These are phyloP conservation scores for Colistium nudipinnis DNA, from an alignment of 2,113 vertebrate species.

Conservation along the genomic window DNA sequence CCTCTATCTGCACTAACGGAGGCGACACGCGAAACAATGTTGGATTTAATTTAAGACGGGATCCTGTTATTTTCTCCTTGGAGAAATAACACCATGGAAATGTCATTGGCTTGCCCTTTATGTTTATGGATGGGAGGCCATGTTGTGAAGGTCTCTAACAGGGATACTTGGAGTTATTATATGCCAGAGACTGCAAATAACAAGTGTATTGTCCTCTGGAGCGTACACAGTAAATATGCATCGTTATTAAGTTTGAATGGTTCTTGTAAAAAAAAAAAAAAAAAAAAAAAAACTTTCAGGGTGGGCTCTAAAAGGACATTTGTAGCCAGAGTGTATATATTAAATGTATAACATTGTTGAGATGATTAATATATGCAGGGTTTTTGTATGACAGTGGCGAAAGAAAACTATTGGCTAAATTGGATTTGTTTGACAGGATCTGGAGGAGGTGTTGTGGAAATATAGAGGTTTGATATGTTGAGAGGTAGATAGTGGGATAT, in stretches of 20 bases:
- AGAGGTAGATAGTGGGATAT: no score
- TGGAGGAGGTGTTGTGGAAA: no score
- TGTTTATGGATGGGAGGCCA: slow-evolving; percentile 64
- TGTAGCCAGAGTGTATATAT: background rate
- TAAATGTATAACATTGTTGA: background rate
- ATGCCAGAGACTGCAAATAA: slow-evolving; percentile 51
- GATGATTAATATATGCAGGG: no score
- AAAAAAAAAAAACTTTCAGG: slow-evolving; percentile 5
- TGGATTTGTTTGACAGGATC: background rate
- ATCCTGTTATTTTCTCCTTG: slow-evolving; percentile 63
- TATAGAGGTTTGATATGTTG: no score
- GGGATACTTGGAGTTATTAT: slow-evolving; percentile 45
- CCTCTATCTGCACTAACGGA: slow-evolving; percentile 24
- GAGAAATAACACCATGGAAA: slow-evolving; percentile 70
- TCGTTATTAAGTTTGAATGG: slow-evolving; percentile 19
- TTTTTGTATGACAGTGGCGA: background rate
- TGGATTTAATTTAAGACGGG: slow-evolving; percentile 56
- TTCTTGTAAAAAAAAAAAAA: background rate
- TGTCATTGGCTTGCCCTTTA: slow-evolving; percentile 65
- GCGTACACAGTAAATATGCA: slow-evolving; percentile 8
- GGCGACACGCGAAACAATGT: slow-evolving; percentile 45
- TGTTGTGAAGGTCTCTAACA: slow-evolving; percentile 51
- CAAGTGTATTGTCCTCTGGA: slow-evolving; percentile 34
- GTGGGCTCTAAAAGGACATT: slow-evolving; percentile 2
- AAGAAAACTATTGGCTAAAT: background rate